Conservation (phyloP, 1,140 invertebrate species). For the Drosophila lowei region DNA sequence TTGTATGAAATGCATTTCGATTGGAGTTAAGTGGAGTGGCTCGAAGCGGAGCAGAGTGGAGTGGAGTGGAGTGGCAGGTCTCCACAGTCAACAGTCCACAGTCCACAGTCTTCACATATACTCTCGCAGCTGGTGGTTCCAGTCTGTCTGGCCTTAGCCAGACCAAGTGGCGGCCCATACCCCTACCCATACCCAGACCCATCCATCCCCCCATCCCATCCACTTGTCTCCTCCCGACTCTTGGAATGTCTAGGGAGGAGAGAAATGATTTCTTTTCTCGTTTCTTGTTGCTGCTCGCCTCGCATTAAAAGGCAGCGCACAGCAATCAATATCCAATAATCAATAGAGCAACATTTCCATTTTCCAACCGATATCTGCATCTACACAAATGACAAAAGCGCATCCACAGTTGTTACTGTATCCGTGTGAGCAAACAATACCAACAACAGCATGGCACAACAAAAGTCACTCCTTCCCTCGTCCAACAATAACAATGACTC, state of each 20-base stretch:
- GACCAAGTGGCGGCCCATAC: conserved; percentile 70
- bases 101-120: conserved; percentile 1
- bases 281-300: conserved; percentile 75
- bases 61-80: conserved; percentile 3
- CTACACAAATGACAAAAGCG: conserved; percentile 70
- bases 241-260: conserved; percentile 64
- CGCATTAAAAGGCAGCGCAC: conserved; percentile 72
- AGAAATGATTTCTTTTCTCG: conserved; percentile 69
- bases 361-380: conserved; percentile 41
- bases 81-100: background rate
- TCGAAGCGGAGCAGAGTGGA: background rate
- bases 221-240: conserved; percentile 35
- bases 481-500: conserved; percentile 74
- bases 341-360: conserved; percentile 79
- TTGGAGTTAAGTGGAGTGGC: conserved; percentile 41
- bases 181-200: background rate
- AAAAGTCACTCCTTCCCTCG: conserved; percentile 41
- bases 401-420: conserved; percentile 73
- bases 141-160: conserved; percentile 69
- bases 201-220: conserved; percentile 18
- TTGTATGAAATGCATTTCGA: conserved; percentile 73
- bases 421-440: conserved; percentile 53
- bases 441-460: conserved; percentile 33
- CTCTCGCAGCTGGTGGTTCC: conserved; percentile 72
- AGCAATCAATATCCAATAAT: conserved; percentile 80